phyloP scores from a whole-genome alignment of 2,888 invertebrate species.

The Andrena haemorrhoa region DNA sequence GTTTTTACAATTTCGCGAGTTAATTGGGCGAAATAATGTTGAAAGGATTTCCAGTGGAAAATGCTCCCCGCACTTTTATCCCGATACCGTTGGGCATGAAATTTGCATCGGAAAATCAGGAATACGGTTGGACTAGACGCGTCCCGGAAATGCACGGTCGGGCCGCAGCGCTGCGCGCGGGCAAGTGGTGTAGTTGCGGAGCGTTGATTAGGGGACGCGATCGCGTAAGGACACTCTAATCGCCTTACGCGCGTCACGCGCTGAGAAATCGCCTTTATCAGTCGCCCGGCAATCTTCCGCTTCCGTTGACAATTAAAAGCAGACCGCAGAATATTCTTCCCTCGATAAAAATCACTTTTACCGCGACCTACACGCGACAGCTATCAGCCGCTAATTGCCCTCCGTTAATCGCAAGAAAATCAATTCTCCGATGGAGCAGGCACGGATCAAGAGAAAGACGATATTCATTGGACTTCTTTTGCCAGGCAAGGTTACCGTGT shows the following conservation, averaged over 20 bases:
- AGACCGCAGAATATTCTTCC: conserved; percentile 13
- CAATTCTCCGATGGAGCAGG: background rate
- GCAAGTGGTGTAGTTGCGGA: background rate
- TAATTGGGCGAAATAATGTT: conserved; percentile 16
- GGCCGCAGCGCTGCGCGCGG: background rate
- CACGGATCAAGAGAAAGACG: no score
- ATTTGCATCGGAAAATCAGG: conserved; percentile 7
- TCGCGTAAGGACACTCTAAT: conserved; percentile 4
- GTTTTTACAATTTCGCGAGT: conserved; percentile 16
- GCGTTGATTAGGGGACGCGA: background rate
- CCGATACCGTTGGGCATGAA: background rate
- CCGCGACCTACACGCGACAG: background rate
- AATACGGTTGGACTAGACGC: background rate
- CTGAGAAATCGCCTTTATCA: conserved; percentile 27
- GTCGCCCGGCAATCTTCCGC: background rate
- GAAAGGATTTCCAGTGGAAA: conserved; percentile 34
- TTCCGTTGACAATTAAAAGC: conserved; percentile 25
- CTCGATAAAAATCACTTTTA: conserved; percentile 6
- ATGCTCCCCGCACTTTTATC: conserved; percentile 7
- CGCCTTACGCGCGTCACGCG: conserved; percentile 9
- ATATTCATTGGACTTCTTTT: no score
- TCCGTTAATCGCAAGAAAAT: background rate
- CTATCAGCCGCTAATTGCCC: background rate
- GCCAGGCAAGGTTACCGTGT: no score
- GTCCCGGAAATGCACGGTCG: background rate